Conservation (phyloP, 2,888 invertebrate species). For the Ophioninae sp. region DNA sequence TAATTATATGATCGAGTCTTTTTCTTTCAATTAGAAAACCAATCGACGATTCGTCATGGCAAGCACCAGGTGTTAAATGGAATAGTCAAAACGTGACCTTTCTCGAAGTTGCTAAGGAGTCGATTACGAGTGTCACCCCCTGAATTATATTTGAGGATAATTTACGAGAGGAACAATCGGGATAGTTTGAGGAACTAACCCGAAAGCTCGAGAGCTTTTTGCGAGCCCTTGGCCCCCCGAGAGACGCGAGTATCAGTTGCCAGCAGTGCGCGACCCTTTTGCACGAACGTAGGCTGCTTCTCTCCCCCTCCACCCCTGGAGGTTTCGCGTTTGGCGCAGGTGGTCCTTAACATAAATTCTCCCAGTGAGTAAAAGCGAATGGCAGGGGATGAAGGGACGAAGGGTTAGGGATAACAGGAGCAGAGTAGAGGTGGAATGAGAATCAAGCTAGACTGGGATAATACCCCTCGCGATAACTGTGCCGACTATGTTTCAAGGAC, state of each 20-base stretch:
- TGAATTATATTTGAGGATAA: not conserved
- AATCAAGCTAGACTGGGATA: constrained; percentile 54
- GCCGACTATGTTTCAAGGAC: constrained; percentile 11
- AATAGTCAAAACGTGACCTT: too few relatives aligned
- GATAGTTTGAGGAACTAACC: not conserved
- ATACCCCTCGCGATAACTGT: constrained; percentile 53
- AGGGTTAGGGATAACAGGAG: constrained; percentile 43
- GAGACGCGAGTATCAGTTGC: constrained; percentile 50
- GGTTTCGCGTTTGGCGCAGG: constrained; percentile 67
- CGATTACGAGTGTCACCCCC: too few relatives aligned
- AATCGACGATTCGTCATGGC: not conserved
- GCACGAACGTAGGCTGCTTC: constrained; percentile 48
- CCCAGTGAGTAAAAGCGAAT: constrained; percentile 54
- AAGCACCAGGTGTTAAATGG: not conserved
- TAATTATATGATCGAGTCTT: too few relatives aligned
- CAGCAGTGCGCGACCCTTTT: constrained; percentile 56
- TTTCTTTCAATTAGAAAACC: too few relatives aligned
- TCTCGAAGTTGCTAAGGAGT: not conserved
- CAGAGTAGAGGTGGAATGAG: constrained; percentile 32
- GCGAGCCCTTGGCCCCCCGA: constrained; percentile 37
- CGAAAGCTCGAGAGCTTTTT: constrained; percentile 20
- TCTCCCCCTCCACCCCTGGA: constrained; percentile 21
- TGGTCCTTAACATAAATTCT: constrained; percentile 67
- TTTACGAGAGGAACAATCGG: not conserved
- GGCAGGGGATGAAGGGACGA: constrained; percentile 9